Base-by-base conservation (phyloP, 2,113 vertebrate species). In the Aegotheles bennettii region DNA sequence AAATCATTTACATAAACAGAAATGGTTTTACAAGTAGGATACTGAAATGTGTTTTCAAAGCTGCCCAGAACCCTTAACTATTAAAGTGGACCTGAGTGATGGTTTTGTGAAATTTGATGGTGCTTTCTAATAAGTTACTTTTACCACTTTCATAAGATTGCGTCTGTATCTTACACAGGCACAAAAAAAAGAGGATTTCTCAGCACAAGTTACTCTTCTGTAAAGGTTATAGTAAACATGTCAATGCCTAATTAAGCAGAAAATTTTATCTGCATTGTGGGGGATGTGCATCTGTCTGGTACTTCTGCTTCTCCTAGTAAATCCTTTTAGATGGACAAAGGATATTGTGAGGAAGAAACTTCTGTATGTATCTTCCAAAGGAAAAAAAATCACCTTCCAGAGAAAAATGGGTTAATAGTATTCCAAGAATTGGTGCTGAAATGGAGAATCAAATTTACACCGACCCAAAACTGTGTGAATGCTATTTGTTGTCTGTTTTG, bases 161-260 rank as follows among this genome's bases (percentile, higher is more conserved):
- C 61, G 77, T 84, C 91, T 87, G 42, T 53, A 56, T 80, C 51
- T 94, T 73, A 77, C 42, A 40, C 57, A 90, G 90, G 69, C 59
- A 96, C 73, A 95, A 74, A 50, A 71, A 89, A 95, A 83, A 95
- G 89, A 93, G 69, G 85, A 89, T 94, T 96, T 97, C 97, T 97
- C 96, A 96, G 94, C 94, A 95, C 2, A 61, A 97, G 96, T 94
- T 97, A 94, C 88, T 98, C 96, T 97, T 96, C 96, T 97, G 95
- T 97, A 98, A 98, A 98, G 97, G 96, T 97, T 97, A 98, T 92
- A 97, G 97, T 97, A 98, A 98, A 98, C 97, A 97, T 94, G 97
- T 97, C 97, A 98, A 97, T 97, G 97, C 90, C 95, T 98, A 98
- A 98, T 98, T 98, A 97, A 97, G 97, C 97, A 98, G 97, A 96